Evolutionary conservation across 2,797 vertebrate genomes (phyloP).

Genomic region (Falco peregrinus): DNA sequence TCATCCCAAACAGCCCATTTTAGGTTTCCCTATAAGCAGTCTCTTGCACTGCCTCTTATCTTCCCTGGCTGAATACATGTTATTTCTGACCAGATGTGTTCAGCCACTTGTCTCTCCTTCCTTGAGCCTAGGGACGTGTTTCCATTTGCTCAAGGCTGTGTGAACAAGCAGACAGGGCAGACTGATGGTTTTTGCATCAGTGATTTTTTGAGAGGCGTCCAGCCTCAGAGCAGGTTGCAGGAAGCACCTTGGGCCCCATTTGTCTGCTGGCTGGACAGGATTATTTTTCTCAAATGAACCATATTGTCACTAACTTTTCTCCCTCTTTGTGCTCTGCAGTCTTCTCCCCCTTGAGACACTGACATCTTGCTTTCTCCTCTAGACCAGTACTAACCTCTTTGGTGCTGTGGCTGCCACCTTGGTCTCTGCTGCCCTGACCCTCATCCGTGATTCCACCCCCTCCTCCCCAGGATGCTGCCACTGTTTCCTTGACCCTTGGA

Average conservation of each 20-base stretch:
- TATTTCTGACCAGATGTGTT: not conserved
- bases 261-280: not conserved
- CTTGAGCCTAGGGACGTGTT: not conserved
- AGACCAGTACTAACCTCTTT: not conserved
- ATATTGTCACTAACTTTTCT: not conserved
- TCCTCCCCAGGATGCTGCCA: not conserved
- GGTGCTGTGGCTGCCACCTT: not conserved
- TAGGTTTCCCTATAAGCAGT: not conserved
- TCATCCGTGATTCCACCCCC: not conserved
- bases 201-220: not conserved
- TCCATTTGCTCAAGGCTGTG: not conserved
- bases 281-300: constrained; percentile 1
- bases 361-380: not conserved
- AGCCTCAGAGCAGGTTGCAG: constrained; percentile 28
- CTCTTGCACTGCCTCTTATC: not conserved
- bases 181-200: constrained; percentile 54
- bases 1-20: not conserved
- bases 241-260: constrained; percentile 34
- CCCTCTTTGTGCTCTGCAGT: not conserved
- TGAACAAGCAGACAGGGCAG: not conserved
- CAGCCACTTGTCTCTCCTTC: not conserved
- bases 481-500: constrained; percentile 26
- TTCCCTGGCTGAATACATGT: not conserved
- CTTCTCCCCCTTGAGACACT: not conserved
- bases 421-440: not conserved